Evolutionary conservation across 2,888 invertebrate genomes (phyloP), one percentile per base, ranked within the genome.

Genomic region (Platypus cylindrus): DNA sequence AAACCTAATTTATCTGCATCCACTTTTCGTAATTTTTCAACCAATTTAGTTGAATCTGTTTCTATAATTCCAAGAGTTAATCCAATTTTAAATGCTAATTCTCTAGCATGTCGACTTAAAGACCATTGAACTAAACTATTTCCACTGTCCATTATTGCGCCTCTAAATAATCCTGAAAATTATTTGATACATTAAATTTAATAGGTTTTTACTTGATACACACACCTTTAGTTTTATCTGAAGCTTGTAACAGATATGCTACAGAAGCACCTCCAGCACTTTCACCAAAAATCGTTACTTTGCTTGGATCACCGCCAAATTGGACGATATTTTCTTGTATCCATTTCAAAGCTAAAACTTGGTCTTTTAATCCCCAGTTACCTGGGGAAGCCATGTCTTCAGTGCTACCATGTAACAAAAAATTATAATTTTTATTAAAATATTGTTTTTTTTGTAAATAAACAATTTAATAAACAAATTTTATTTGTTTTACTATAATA

Each of bases 71-170:
- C 36, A 15, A 50, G 28, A 11, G 22, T 18, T 15, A 22, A 8
- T 1, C 46, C 51, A 7, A 51, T 36, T 3, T 25, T 17, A 11
- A 28, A 32, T 2, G 47, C 45, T 3, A 43, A 32, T 11, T 30
- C 17, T 24, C 33, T 25, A 3, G 46, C 38, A 14, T 42, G 32
- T 14, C 44, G 34, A 18, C 39, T 44, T 8, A 47, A 28, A 9
- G 45, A 36, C 50, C 49, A 53, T 18, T 36, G 22, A 34, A 46
- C 40, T 12, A 53, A 32, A 5, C 48, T 44, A 5, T 36, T 37
- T 1, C 54, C 54, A 13, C 50, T 50, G 31, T 50, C 38, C 38
- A 51, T 38, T 11, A 54, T 53, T 8, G 47, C 52, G 13, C 39
- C 35, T 3, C 41, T 36, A 32, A 46, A 53, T 14, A 54, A 38